These are phyloP conservation scores for Tinamus major DNA, from an alignment of 2,797 vertebrate species.

Conservation along the genomic window DNA sequence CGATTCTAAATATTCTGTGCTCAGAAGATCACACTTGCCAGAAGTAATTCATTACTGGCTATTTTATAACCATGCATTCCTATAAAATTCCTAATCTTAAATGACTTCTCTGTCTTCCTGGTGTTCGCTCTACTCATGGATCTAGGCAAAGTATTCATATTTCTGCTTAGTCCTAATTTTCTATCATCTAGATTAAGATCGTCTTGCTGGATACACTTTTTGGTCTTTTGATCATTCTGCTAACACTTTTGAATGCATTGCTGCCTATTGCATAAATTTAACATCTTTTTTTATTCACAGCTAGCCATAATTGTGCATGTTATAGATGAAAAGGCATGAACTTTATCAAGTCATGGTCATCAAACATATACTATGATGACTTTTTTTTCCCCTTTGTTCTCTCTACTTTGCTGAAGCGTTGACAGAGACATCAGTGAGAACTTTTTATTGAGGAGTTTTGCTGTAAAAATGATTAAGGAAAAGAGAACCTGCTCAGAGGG, in stretches of 20 bases:
- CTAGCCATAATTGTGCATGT: background rate
- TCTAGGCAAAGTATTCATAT: background rate
- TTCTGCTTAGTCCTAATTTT: background rate
- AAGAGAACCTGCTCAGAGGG: fast-evolving
- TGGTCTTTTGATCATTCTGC: background rate
- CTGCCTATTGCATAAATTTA: background rate
- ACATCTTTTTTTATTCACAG: background rate
- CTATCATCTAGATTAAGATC: background rate
- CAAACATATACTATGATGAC: fast-evolving
- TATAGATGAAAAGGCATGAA: background rate
- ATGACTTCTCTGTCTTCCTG: background rate
- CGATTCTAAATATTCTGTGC: background rate
- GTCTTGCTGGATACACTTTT: background rate
- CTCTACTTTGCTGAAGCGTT: fast-evolving
- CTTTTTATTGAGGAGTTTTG: background rate
- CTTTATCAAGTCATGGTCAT: background rate
- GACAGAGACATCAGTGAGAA: background rate
- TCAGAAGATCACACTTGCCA: background rate
- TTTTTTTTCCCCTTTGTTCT: background rate
- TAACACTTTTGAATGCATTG: background rate
- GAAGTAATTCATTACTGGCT: background rate
- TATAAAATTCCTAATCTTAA: background rate
- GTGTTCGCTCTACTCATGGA: background rate
- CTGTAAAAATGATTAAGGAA: background rate
- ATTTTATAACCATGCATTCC: background rate